These are phyloP conservation scores for Alexandromys fortis DNA, from an alignment of 2,113 vertebrate species.

Conservation along the genomic window DNA sequence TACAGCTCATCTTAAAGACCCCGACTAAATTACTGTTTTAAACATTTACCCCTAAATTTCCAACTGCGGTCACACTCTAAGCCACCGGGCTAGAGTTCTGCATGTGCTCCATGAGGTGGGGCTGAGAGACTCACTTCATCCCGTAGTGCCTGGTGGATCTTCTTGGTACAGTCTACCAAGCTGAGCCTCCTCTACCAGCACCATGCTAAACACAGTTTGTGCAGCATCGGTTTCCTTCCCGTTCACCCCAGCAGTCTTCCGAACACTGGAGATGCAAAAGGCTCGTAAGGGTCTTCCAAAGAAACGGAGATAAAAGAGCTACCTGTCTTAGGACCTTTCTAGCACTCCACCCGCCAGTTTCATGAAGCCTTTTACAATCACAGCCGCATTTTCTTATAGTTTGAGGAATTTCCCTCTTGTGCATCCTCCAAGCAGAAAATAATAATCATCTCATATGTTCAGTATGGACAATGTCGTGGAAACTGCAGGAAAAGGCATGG, in stretches of 20 bases:
- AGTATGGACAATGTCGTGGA: conserved; percentile 2
- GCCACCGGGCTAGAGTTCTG: not conserved
- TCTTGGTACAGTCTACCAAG: not conserved
- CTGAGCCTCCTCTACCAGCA: not conserved
- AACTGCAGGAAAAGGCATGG: conserved; percentile 22
- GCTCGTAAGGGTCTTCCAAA: conserved; percentile 5
- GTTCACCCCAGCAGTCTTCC: not conserved
- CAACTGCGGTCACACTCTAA: not conserved
- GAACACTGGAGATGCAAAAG: not conserved
- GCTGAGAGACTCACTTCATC: not conserved
- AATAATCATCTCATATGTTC: conserved; percentile 22
- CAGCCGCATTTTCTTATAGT: not conserved
- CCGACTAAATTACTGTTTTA: not conserved
- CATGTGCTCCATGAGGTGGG: not conserved
- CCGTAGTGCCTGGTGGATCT: not conserved
- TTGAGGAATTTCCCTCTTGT: conserved; percentile 7
- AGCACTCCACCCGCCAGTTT: not conserved
- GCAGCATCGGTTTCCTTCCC: not conserved
- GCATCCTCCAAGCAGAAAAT: conserved; percentile 19
- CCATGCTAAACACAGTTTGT: not conserved
- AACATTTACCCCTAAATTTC: not conserved
- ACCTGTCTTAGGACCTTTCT: conserved; percentile 45
- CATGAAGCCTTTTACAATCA: conserved; percentile 1
- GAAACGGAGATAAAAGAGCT: conserved; percentile 38
- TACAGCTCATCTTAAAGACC: not conserved